These are phyloP conservation scores for Sclerodermus sp. DNA, from an alignment of 2,888 invertebrate genomes.

Conservation along the genomic window DNA sequence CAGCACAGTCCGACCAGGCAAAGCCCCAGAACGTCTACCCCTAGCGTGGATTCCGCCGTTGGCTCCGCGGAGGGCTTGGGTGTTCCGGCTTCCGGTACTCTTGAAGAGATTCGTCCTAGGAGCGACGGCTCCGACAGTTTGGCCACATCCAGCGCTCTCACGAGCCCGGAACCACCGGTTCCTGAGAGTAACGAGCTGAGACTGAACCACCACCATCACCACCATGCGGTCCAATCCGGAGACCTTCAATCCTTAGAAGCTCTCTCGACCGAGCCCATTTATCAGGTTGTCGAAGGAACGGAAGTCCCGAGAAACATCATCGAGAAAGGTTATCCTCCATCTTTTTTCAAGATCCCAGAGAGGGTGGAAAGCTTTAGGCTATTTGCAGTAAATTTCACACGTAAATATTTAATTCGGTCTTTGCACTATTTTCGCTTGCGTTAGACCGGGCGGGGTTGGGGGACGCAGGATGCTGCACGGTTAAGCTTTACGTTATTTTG, in stretches of 20 bases:
- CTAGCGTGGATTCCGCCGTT: conserved; percentile 66
- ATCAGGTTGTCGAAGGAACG: conserved; percentile 50
- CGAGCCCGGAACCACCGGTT: conserved; percentile 62
- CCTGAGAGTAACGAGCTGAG: conserved; percentile 55
- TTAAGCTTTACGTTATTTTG: conserved; percentile 33
- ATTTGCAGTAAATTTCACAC: no score
- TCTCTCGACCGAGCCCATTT: conserved; percentile 10
- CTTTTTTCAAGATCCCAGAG: no score
- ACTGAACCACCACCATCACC: no score
- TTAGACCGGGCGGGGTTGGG: not conserved
- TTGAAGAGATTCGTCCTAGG: conserved; percentile 42
- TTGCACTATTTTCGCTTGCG: no score
- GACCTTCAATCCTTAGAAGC: not conserved
- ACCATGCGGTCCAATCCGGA: conserved; percentile 34
- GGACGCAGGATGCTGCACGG: conserved; percentile 21
- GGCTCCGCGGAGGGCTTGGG: conserved; percentile 64
- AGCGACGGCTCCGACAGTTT: conserved; percentile 60
- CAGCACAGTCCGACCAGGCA: conserved; percentile 51
- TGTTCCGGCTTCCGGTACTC: conserved; percentile 24
- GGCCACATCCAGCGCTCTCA: conserved; percentile 60
- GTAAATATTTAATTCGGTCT: no score
- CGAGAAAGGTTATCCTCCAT: conserved; percentile 54
- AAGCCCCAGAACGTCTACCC: conserved; percentile 58
- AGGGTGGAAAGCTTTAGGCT: no score
- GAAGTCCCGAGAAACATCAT: conserved; percentile 54